These are phyloP conservation scores for Charaxes varanes DNA, from an alignment of 1,140 invertebrate species.

Conservation along the genomic window DNA sequence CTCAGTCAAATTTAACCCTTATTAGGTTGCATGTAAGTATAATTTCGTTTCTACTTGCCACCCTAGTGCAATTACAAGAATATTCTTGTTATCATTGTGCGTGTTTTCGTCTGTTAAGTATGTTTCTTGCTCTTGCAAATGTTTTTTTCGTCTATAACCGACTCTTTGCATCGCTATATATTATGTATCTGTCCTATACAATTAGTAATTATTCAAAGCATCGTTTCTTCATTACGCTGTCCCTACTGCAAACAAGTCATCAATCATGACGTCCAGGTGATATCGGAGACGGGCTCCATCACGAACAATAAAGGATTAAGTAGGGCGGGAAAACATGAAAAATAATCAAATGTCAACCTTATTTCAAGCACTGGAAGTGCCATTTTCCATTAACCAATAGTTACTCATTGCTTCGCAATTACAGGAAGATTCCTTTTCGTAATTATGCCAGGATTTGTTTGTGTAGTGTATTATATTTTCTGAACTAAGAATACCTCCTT, in stretches of 20 bases:
- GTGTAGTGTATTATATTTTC: not conserved
- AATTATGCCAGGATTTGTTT: not conserved
- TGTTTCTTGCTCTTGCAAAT: too few relatives aligned
- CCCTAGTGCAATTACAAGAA: too few relatives aligned
- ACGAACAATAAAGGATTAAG: slow-evolving; percentile 27
- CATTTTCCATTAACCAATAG: not conserved
- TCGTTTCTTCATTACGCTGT: slow-evolving; percentile 8
- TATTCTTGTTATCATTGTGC: too few relatives aligned
- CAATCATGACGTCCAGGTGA: slow-evolving; percentile 29
- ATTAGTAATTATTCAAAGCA: too few relatives aligned
- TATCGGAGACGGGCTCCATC: slow-evolving; percentile 20
- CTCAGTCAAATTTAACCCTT: too few relatives aligned
- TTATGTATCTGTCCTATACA: too few relatives aligned
- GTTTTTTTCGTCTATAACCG: too few relatives aligned
- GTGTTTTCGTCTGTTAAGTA: too few relatives aligned
- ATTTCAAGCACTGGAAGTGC: not conserved
- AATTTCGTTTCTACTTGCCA: too few relatives aligned
- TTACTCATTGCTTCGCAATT: not conserved
- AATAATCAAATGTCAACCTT: not conserved
- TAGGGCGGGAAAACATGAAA: not conserved
- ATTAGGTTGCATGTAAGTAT: too few relatives aligned
- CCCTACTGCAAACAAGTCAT: slow-evolving; percentile 19
- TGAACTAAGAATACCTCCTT: not conserved
- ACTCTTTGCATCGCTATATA: too few relatives aligned
- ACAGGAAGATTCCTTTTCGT: not conserved